A percentile compares a stretch with the other conserved stretches of the same genome.
Conservation (phyloP, 2,797 vertebrate genomes). For the Sorex maritimensis region DNA sequence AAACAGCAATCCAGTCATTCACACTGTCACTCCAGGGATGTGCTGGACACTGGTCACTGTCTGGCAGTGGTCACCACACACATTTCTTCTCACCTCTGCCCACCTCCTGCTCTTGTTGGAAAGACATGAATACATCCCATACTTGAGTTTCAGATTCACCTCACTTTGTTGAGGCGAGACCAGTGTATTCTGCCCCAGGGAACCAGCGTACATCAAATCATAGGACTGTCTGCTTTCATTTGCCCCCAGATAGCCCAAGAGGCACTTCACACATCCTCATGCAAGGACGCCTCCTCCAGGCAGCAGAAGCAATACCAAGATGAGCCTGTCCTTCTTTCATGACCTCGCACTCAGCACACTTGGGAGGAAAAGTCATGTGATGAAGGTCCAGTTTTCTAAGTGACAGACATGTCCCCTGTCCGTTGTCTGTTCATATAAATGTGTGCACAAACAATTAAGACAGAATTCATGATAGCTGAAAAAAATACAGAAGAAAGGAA, state of each 20-base stretch:
- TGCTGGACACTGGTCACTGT: neutral
- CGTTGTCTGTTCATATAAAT: conserved; percentile 65
- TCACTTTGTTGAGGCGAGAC: neutral
- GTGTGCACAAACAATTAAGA: neutral
- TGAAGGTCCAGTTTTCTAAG: conserved; percentile 71
- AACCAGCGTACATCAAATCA: neutral
- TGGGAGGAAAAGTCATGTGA: conserved; percentile 67
- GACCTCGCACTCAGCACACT: neutral
- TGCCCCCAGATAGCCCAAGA: conserved; percentile 76
- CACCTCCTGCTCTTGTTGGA: neutral
- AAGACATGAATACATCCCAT: neutral
- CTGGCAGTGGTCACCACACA: neutral
- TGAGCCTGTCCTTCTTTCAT: no score
- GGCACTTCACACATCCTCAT: conserved; percentile 77
- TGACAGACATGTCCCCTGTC: neutral
- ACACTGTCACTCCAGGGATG: neutral
- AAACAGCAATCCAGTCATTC: neutral
- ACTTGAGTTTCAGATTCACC: neutral
- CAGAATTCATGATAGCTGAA: conserved; percentile 14
- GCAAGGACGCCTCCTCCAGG: conserved; percentile 81
- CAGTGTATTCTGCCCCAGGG: neutral
- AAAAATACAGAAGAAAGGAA: conserved; percentile 41
- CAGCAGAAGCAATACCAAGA: no score
- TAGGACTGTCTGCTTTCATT: conserved; percentile 59
- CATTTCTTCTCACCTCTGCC: neutral